Evolutionary conservation across 2,797 vertebrate species (phyloP), one percentile per base, ranked within the genome.

Genomic region (Molossus alvarezi): DNA sequence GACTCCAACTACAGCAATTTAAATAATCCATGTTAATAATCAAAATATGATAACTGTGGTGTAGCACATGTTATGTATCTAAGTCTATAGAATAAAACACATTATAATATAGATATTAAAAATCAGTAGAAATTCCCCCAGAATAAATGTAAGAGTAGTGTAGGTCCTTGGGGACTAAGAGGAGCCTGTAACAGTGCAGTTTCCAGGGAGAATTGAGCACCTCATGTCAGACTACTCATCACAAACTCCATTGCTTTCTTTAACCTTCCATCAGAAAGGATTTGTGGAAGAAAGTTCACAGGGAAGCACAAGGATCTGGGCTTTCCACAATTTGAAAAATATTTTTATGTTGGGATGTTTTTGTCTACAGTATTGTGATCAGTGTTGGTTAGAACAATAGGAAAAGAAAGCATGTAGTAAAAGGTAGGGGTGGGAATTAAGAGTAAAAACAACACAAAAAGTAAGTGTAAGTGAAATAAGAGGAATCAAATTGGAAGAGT

Each of bases 231-330:
- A 80, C 17, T 67, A 60, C 57, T 75, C 33, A 62, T 67, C 85
- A 37, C 23, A 86, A 27, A 91, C 51, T 64, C 53, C 48, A 25
- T 21, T 82, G 57, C 76, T 69, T 88, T 45, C 41, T 79, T 76
- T 89, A 37, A 37, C 11, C 62, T 62, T 90, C 37, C 17, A 1
- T 60, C 25, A 88, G 33, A 41, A 73, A 90, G 10, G 45, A 77
- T 37, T 23, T 88, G 23, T 79, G 55, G 58, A 73, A 93, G 71
- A 82, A 89, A 82, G 45, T 23, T 96, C 83, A 60, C 5, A 92
- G n/a, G 41, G 55, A 73, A 58, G 75, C 9, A 27, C 8, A 58
- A 10, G 25, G 25, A 75, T 72, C 83, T 85, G 15, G 5, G 87
- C 62, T 87, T 88, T 90, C 48, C 41, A 85, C 5, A 81, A 76